phyloP scores from a whole-genome alignment of 2,888 invertebrate species.

The Orthosia cruda region DNA sequence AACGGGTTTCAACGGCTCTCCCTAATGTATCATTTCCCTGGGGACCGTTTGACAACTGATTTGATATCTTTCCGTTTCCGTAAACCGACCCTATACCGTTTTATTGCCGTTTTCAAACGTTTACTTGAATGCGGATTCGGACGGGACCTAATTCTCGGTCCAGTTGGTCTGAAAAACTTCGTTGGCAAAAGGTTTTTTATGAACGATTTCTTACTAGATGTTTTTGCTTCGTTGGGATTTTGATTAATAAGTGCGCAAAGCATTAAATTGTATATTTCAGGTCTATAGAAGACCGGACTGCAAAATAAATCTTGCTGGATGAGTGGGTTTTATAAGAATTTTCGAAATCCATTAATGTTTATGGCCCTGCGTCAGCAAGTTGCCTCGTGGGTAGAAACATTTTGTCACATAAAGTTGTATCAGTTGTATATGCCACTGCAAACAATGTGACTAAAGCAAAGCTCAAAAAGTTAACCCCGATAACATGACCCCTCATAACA shows the following conservation, averaged over 20 bases:
- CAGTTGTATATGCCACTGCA: slow-evolving; percentile 14
- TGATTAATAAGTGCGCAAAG: neutral
- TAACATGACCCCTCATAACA: neutral
- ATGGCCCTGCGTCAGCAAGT: neutral
- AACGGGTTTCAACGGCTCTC: slow-evolving; percentile 30
- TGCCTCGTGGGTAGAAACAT: neutral
- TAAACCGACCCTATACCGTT: slow-evolving; percentile 42
- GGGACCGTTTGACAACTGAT: slow-evolving; percentile 57
- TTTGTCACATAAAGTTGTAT: neutral
- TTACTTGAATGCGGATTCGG: slow-evolving; percentile 42
- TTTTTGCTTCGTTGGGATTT: neutral
- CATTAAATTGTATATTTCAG: neutral
- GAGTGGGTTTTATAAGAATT: neutral
- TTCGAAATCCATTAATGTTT: neutral
- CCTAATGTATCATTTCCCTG: slow-evolving; percentile 64
- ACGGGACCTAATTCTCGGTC: slow-evolving; percentile 14
- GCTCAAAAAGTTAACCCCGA: slow-evolving; percentile 15
- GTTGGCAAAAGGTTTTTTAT: neutral
- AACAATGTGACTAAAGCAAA: slow-evolving; percentile 25
- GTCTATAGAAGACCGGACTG: neutral
- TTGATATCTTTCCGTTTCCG: slow-evolving; percentile 61
- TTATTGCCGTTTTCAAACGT: slow-evolving; percentile 55
- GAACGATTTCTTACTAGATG: neutral
- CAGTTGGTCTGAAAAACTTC: slow-evolving; percentile 11
- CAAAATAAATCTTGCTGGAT: neutral